Evolutionary conservation across 1,140 invertebrate species (phyloP).

Genomic region (Lordiphosa clarofinis): DNA sequence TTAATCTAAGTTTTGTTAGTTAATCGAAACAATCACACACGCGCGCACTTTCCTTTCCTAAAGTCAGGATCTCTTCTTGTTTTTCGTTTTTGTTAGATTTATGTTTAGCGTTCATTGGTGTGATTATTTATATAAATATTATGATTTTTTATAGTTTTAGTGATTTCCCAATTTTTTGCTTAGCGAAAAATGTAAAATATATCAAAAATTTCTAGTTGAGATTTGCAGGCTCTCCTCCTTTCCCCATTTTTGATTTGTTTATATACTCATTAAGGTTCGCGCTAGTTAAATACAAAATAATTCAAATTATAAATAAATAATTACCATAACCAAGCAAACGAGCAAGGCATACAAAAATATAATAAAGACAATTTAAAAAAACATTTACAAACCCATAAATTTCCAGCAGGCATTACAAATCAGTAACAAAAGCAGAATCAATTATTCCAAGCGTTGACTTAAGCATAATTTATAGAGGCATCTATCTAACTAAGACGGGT

Average conservation of each 20-base stretch:
- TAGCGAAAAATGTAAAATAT: constrained; percentile 60
- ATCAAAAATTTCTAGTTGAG: constrained; percentile 38
- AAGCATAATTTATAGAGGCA: constrained; percentile 68
- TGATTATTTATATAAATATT: constrained; percentile 41
- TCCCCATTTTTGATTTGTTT: constrained; percentile 44
- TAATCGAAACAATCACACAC: constrained; percentile 22
- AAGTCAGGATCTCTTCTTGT: constrained; percentile 27
- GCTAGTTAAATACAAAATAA: constrained; percentile 52
- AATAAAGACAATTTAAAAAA: constrained; percentile 70
- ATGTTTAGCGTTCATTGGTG: constrained; percentile 68
- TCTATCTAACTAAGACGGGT: constrained; percentile 32
- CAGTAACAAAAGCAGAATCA: constrained; percentile 31
- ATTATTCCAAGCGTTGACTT: constrained; percentile 48
- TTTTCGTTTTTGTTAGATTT: constrained; percentile 14
- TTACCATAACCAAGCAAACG: constrained; percentile 49
- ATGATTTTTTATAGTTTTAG: constrained; percentile 63
- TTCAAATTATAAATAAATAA: constrained; percentile 47
- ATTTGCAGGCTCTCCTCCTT: constrained; percentile 41
- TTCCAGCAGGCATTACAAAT: constrained; percentile 19
- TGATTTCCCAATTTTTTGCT: constrained; percentile 49
- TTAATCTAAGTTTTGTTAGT: constrained; percentile 45
- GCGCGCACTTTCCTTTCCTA: constrained; percentile 16
- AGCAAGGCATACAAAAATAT: constrained; percentile 45
- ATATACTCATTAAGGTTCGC: constrained; percentile 17
- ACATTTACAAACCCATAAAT: constrained; percentile 57